Evolutionary conservation across 92 coral and sea anemone species (phyloP), one percentile per base, ranked within the genome.

Genomic region (Montipora capitata): DNA sequence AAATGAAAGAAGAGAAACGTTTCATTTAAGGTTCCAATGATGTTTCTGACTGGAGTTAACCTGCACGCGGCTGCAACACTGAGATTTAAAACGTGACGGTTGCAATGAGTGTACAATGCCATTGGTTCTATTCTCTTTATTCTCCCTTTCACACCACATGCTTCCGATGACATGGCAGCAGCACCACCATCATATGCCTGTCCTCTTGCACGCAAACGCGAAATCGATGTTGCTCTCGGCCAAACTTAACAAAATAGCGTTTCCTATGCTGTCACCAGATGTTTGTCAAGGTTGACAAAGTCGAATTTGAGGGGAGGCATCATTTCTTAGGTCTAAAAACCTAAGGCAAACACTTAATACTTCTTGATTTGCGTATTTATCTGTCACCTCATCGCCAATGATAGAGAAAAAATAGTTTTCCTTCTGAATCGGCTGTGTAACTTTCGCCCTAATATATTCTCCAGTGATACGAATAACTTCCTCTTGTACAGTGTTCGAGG

Each of bases 161-260:
- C 85, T 82, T 86, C 90, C 8, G 79, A 73, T 67, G 90, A 85
- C 86, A 90, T 90, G 56, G 83, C 91, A 73, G 74, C 74, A 27
- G 94, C 92, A 62, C 92, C 92, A 83, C 87, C 94, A 78, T 92
- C 27, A 20, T 20, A 92, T 18, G 89, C 94, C 86, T 92, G 94
- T 35, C 92, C 92, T 82, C 87, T 57, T 57, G 63, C 63, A 20
- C 27, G 27, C 0, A 5, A 48, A 48, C 66, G 70, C 59, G 16
- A 89, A 75, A 70, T 89, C 89, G 79, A 90, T 90, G 91, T 82
- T 87, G 91, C 81, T 75, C 80, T 27, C 11, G 80, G 91, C 61
- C 78, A 48, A 48, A 48, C 52, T 48, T 48, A 3, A 48, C 7
- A 48, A 48, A 48, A 48, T 5, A 48, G 52, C 52, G 10, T 48